These are phyloP conservation scores for Nebria ingens DNA, from an alignment of 1,140 invertebrate species.

Conservation along the genomic window DNA sequence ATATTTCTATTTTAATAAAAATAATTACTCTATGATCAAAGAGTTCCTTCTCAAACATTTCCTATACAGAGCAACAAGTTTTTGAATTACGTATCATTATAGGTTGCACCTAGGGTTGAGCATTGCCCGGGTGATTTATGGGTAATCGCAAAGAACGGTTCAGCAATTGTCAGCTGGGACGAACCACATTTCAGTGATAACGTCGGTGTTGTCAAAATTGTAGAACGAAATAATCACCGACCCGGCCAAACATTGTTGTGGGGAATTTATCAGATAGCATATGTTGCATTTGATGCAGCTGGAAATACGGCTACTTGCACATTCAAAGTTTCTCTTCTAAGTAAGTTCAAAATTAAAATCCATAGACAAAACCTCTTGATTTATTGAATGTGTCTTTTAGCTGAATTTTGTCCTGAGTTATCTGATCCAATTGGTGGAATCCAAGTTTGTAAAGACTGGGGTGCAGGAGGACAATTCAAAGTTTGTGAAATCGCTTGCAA, in stretches of 20 bases:
- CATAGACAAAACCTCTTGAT: slow-evolving; percentile 17
- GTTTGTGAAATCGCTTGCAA: slow-evolving; percentile 85
- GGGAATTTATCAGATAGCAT: slow-evolving; percentile 89
- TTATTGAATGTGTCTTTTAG: slow-evolving; percentile 37
- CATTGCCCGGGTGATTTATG: slow-evolving; percentile 88
- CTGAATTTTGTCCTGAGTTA: slow-evolving; percentile 81
- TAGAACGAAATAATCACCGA: slow-evolving; percentile 76
- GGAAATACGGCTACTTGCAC: slow-evolving; percentile 85
- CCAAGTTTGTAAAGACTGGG: slow-evolving; percentile 91
- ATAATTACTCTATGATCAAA: not conserved
- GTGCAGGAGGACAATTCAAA: slow-evolving; percentile 89
- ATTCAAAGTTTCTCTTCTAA: slow-evolving; percentile 86
- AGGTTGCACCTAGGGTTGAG: slow-evolving; percentile 71
- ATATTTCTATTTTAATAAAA: not conserved
- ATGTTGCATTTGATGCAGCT: slow-evolving; percentile 83
- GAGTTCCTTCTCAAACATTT: not conserved
- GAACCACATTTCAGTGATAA: slow-evolving; percentile 87
- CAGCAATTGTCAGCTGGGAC: slow-evolving; percentile 87
- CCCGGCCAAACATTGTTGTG: slow-evolving; percentile 85
- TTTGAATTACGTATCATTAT: slow-evolving; percentile 10
- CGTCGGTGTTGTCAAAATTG: slow-evolving; percentile 64
- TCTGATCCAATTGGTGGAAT: slow-evolving; percentile 80
- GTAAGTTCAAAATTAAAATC: slow-evolving; percentile 44
- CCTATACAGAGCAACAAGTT: not conserved
- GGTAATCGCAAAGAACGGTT: slow-evolving; percentile 87